These are phyloP conservation scores for Oikopleura vanhoeffeni DNA, from an alignment of 23 tunicate species.

Conservation along the genomic window DNA sequence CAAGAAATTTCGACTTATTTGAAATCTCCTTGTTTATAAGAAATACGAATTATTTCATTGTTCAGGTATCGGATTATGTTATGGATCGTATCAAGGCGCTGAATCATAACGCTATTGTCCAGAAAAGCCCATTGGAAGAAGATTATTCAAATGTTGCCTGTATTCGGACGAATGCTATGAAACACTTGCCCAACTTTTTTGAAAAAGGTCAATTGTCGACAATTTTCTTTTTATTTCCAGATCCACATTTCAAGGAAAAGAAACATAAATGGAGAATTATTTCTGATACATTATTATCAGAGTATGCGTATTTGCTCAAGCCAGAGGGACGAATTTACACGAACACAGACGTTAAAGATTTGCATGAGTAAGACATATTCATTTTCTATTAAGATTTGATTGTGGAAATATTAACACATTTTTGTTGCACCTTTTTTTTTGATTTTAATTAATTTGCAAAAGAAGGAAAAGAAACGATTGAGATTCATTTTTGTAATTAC, in stretches of 20 bases:
- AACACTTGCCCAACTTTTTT: slow-evolving; percentile 80
- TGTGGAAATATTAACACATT: too few relatives aligned
- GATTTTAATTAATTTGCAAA: too few relatives aligned
- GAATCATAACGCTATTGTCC: slow-evolving; percentile 13
- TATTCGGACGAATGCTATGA: slow-evolving; percentile 86
- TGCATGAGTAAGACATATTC: neutral
- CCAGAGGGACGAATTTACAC: slow-evolving; percentile 43
- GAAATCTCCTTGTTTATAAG: too few relatives aligned
- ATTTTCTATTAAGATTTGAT: too few relatives aligned
- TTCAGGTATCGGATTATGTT: slow-evolving; percentile 84
- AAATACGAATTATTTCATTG: too few relatives aligned
- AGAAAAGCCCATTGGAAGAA: slow-evolving; percentile 12
- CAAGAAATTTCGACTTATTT: too few relatives aligned
- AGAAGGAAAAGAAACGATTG: too few relatives aligned
- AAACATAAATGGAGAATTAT: slow-evolving; percentile 81
- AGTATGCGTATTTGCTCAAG: slow-evolving; percentile 50
- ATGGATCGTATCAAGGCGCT: slow-evolving; percentile 51
- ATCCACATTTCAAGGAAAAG: slow-evolving; percentile 85
- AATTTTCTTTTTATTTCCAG: slow-evolving; percentile 82
- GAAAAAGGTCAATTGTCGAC: slow-evolving; percentile 57
- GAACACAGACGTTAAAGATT: slow-evolving; percentile 45
- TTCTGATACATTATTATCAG: slow-evolving; percentile 44
- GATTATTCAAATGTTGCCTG: slow-evolving; percentile 54
- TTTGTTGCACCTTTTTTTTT: too few relatives aligned
- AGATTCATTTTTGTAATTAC: too few relatives aligned